Percentiles rank a stretch among this genome's conserved stretches.
These are phyloP conservation scores for Drosophila recens DNA, from an alignment of 2,888 invertebrate genomes.

Conservation along the genomic window DNA sequence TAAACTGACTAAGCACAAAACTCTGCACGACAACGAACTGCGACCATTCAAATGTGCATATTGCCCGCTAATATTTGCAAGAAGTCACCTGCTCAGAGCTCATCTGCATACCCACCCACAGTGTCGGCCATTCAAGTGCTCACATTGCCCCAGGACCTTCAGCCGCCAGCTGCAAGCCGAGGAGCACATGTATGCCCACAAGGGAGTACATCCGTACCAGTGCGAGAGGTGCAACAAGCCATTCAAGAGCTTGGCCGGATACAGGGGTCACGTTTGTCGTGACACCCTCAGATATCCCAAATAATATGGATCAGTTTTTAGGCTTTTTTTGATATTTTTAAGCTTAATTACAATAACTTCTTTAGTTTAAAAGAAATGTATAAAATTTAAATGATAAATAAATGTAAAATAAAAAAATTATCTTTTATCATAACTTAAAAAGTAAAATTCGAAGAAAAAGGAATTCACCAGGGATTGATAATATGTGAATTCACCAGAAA, in stretches of 20 bases:
- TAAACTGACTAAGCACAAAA: neutral
- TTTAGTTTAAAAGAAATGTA: no score
- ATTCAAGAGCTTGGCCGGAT: slow-evolving; percentile 4
- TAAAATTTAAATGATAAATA: no score
- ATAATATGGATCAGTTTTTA: neutral
- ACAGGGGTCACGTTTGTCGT: neutral
- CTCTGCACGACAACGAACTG: neutral
- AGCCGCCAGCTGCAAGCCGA: neutral
- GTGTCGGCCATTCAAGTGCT: slow-evolving; percentile 3
- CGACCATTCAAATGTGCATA: neutral
- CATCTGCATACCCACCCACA: neutral
- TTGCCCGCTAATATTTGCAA: neutral
- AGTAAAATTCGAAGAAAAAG: no score
- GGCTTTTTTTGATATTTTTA: no score
- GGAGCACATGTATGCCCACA: neutral
- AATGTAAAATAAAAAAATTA: no score
- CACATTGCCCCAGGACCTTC: slow-evolving; percentile 5
- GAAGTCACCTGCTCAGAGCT: neutral
- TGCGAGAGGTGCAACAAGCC: slow-evolving; percentile 8
- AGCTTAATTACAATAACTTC: no score
- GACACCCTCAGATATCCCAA: neutral
- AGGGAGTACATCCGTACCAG: neutral
- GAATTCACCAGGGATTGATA: no score
- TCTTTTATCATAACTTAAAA: no score
- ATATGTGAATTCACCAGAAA: no score